These are phyloP conservation scores for Resseliella maxima DNA, from an alignment of 2,888 invertebrate species.

Conservation along the genomic window DNA sequence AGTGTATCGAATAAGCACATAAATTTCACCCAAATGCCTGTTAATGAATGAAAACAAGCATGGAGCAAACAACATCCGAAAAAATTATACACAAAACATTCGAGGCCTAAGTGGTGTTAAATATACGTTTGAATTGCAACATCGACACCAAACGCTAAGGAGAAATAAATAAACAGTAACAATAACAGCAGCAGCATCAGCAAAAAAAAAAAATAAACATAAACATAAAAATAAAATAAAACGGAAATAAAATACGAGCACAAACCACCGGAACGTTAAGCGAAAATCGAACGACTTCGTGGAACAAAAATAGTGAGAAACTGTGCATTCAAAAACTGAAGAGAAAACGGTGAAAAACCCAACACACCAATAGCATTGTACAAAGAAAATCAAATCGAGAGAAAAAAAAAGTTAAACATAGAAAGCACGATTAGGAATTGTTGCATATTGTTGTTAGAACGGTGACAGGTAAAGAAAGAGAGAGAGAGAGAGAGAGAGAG, in stretches of 20 bases:
- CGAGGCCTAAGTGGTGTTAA: not conserved
- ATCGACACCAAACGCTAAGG: not conserved
- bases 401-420: not conserved
- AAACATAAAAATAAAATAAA: conserved; percentile 33
- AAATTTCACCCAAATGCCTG: not conserved
- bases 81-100: not conserved
- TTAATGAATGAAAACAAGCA: not conserved
- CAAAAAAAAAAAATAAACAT: not conserved
- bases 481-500: not conserved
- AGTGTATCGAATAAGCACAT: not conserved
- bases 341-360: not conserved
- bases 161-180: too few relatives aligned
- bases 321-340: not conserved
- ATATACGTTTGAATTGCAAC: not conserved
- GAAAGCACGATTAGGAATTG: not conserved
- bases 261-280: conserved; percentile 20
- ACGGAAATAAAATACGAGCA: conserved; percentile 14
- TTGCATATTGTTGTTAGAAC: too few relatives aligned
- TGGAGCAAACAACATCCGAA: not conserved
- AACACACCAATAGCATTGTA: not conserved
- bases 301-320: not conserved
- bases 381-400: not conserved
- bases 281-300: conserved; percentile 17
- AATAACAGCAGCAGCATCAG: not conserved
- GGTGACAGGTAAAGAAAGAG: not conserved